Conservation (phyloP, 23 tunicate species). For the Styela clava region DNA sequence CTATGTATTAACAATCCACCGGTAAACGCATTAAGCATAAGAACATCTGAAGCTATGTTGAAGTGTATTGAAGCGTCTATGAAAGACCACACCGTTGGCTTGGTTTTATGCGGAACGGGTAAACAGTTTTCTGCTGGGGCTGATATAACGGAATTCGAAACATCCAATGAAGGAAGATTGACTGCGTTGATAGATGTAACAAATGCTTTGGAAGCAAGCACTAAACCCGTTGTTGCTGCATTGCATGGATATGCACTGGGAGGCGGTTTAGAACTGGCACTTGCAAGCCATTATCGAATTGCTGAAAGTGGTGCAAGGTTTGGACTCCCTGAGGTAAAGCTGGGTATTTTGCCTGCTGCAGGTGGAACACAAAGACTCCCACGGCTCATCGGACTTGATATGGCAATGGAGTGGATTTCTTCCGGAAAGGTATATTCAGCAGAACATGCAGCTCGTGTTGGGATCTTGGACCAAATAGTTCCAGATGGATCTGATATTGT, state of each 20-base stretch:
- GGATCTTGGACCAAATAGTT: constrained; percentile 20
- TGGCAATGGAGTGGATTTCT: constrained; percentile 34
- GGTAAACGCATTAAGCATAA: constrained; percentile 30
- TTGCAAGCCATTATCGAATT: constrained; percentile 56
- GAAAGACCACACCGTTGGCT: neutral
- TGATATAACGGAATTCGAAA: constrained; percentile 68
- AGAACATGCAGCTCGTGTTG: neutral
- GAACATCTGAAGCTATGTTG: constrained; percentile 15
- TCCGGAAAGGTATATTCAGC: constrained; percentile 45
- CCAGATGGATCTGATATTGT: constrained; percentile 2
- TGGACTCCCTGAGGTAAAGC: constrained; percentile 56
- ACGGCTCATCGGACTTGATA: constrained; percentile 30
- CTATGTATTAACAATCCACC: constrained; percentile 47
- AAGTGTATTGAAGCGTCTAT: constrained; percentile 10
- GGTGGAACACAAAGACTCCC: constrained; percentile 77
- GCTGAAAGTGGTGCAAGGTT: constrained; percentile 24
- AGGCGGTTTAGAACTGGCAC: constrained; percentile 58
- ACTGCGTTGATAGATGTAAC: constrained; percentile 45
- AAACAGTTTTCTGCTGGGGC: constrained; percentile 58
- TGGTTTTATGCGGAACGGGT: constrained; percentile 45
- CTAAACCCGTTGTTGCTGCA: constrained; percentile 52
- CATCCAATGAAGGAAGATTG: neutral
- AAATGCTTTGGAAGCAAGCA: constrained; percentile 2
- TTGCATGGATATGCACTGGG: constrained; percentile 52
- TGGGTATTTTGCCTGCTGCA: constrained; percentile 61